Percentiles rank a stretch among this genome's conserved stretches.
Conservation (phyloP, 1,140 invertebrate species). For the Probaryconus sp. region DNA sequence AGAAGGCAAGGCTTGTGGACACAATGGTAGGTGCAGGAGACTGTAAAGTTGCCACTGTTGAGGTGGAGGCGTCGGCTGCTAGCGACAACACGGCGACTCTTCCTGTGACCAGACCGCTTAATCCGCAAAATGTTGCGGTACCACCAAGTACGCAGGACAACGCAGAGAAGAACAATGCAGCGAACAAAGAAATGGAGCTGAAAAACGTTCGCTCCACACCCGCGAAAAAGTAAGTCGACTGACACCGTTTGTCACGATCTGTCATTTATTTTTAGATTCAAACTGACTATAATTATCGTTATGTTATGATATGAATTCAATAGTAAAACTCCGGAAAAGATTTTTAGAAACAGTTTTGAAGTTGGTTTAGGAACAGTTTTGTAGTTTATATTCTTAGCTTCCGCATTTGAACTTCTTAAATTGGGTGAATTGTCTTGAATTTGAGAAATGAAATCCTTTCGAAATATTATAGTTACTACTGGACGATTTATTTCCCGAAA, state of each 20-base stretch:
- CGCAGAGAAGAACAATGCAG: conserved; percentile 87
- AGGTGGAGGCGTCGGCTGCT: conserved; percentile 82
- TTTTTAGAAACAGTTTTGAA: no score
- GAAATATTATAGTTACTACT: no score
- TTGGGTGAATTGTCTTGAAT: no score
- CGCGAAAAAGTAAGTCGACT: conserved; percentile 84
- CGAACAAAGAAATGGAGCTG: conserved; percentile 91
- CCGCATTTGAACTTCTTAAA: no score
- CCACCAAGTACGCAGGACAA: conserved; percentile 82
- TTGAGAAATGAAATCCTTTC: no score
- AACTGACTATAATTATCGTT: no score
- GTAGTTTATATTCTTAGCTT: no score
- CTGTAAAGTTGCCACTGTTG: conserved; percentile 91
- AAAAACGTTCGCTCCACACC: conserved; percentile 89
- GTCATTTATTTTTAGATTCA: no score
- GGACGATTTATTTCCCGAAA: no score
- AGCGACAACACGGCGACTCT: conserved; percentile 91
- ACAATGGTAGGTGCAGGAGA: conserved; percentile 85
- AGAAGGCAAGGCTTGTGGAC: conserved; percentile 55
- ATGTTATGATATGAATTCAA: no score
- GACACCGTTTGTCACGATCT: conserved; percentile 20
- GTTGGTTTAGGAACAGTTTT: no score
- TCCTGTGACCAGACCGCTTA: conserved; percentile 84
- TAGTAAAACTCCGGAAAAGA: no score
- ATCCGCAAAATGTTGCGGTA: conserved; percentile 79